A percentile compares a stretch with the other conserved stretches of the same genome.
phyloP scores from a whole-genome alignment of 2,113 vertebrate species.

The Rhinolophus ferrumequinum region DNA sequence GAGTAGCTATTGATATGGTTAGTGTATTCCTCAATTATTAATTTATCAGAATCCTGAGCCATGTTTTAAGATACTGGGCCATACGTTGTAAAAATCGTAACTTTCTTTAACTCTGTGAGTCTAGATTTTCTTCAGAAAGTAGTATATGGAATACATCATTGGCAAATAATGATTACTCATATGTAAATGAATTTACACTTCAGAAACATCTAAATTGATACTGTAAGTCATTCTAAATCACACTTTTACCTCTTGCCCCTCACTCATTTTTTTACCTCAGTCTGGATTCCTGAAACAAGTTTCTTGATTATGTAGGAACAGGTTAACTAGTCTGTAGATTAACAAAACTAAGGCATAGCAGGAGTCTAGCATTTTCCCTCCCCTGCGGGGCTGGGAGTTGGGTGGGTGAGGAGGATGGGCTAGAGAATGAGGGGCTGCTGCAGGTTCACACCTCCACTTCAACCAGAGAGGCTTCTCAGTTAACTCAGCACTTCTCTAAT shows the following conservation, averaged over 20 bases:
- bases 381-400: no score
- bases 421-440: neutral
- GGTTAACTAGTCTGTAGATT: neutral
- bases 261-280: neutral
- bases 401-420: no score
- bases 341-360: neutral
- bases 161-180: neutral
- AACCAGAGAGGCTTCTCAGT: neutral
- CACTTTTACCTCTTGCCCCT: neutral
- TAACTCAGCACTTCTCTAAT: neutral
- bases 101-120: neutral
- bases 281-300: neutral
- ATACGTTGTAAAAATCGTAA: neutral
- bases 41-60: neutral
- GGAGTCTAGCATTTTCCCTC: neutral
- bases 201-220: neutral
- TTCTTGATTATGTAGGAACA: constrained; percentile 6
- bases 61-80: neutral
- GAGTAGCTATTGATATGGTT: neutral
- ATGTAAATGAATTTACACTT: neutral
- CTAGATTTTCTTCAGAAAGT: constrained; percentile 2
- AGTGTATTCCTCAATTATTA: neutral
- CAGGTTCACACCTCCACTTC: neutral
- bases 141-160: neutral
- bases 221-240: neutral